These are phyloP conservation scores for Butorides virescens DNA, from an alignment of 2,113 vertebrate species.

Conservation along the genomic window DNA sequence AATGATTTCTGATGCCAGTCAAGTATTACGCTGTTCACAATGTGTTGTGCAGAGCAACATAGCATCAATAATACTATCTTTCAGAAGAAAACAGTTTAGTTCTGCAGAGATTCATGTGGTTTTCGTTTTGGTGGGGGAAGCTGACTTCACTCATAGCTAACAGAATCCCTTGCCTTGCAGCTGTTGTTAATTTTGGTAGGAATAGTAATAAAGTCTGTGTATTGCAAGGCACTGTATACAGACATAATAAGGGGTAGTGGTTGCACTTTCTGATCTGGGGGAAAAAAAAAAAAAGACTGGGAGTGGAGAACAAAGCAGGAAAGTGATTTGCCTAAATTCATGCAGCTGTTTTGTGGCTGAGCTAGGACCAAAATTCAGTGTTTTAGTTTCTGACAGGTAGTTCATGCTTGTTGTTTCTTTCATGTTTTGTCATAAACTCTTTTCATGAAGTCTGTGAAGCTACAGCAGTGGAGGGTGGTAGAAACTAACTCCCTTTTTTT, in stretches of 20 bases:
- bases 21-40: background rate
- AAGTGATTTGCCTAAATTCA: background rate
- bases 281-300: too few species aligned
- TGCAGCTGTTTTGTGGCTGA: background rate
- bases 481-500: background rate
- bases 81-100: background rate
- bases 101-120: background rate
- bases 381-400: background rate
- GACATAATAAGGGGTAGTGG: too few species aligned
- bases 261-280: background rate
- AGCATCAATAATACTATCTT: background rate
- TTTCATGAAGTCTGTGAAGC: background rate
- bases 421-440: background rate
- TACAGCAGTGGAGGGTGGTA: background rate
- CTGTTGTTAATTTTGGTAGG: background rate
- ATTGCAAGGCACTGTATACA: background rate
- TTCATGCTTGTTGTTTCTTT: background rate
- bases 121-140: background rate
- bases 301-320: background rate
- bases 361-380: background rate
- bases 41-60: rapidly evolving
- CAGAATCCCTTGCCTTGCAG: background rate
- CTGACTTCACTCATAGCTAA: background rate
- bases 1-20: background rate
- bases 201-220: background rate